Evolutionary conservation across 2,113 vertebrate genomes (phyloP).

Genomic region (Ranitomeya variabilis): DNA sequence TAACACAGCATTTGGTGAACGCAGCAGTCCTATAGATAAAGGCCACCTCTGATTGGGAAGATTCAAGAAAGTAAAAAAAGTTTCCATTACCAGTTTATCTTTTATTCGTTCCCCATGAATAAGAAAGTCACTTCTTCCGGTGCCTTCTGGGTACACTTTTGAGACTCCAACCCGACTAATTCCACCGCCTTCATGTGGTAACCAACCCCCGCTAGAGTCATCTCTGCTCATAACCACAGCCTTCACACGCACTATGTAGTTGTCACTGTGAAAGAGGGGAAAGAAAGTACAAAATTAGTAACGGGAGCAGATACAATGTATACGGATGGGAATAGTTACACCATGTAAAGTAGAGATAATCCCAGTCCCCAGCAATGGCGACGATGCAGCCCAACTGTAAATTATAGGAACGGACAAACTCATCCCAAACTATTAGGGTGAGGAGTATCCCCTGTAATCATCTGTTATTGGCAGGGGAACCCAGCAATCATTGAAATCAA

Average conservation of each 20-base stretch:
- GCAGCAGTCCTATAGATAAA: neutral
- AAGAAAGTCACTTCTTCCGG: conserved; percentile 89
- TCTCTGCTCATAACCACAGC: conserved; percentile 99
- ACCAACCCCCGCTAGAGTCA: conserved; percentile 98
- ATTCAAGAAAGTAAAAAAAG: neutral
- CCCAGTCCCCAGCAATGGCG: too few species aligned
- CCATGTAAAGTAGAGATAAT: too few species aligned
- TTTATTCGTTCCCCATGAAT: conserved; percentile 95
- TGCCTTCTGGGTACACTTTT: conserved; percentile 86
- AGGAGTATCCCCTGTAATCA: too few species aligned
- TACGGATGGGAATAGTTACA: neutral
- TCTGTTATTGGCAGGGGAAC: too few species aligned
- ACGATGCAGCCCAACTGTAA: too few species aligned
- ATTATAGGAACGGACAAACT: too few species aligned
- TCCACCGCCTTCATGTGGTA: conserved; percentile 96
- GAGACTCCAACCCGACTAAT: conserved; percentile 97
- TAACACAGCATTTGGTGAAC: neutral
- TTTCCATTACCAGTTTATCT: conserved; percentile 91
- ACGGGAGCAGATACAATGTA: neutral
- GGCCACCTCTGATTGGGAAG: neutral
- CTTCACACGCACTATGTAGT: conserved; percentile 99
- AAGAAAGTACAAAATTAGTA: conserved; percentile 57
- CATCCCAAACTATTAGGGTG: too few species aligned
- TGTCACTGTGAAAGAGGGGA: conserved; percentile 85
- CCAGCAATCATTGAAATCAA: too few species aligned